These are phyloP conservation scores for Microplitis deprimator DNA, from an alignment of 2,888 invertebrate species.

Conservation along the genomic window DNA sequence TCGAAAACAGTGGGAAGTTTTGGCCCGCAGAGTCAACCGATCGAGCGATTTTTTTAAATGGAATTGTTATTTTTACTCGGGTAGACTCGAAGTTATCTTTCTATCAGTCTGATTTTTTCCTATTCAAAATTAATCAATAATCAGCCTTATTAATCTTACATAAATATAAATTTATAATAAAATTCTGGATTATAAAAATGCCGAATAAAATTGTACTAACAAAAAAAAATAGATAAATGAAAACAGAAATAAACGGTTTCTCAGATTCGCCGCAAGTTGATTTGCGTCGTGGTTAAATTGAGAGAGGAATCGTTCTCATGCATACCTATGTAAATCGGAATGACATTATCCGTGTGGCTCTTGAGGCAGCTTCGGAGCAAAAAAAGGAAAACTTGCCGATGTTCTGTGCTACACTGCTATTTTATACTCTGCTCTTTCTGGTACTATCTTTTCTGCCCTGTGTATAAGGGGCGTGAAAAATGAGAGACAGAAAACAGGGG, in stretches of 20 bases:
- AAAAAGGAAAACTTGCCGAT: slow-evolving; percentile 38
- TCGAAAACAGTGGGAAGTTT: too few species aligned
- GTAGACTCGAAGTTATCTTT: too few species aligned
- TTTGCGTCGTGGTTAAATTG: slow-evolving; percentile 1
- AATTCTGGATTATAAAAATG: background rate
- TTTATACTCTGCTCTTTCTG: background rate
- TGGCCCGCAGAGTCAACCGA: too few species aligned
- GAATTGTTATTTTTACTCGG: too few species aligned
- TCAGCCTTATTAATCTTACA: background rate
- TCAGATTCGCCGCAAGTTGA: background rate
- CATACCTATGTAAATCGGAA: slow-evolving; percentile 62
- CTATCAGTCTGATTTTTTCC: too few species aligned
- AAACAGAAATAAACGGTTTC: slow-evolving; percentile 17
- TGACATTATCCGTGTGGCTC: slow-evolving; percentile 62
- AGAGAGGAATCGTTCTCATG: slow-evolving; percentile 40
- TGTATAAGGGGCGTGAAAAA: slow-evolving; percentile 21
- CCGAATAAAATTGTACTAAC: slow-evolving; percentile 5
- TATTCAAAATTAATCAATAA: too few species aligned
- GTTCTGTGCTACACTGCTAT: background rate
- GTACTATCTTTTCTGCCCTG: background rate
- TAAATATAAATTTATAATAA: background rate
- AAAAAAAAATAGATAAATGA: slow-evolving; percentile 19
- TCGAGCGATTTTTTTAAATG: too few species aligned
- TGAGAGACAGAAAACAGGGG: slow-evolving; percentile 59
- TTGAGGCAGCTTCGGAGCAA: slow-evolving; percentile 48